Percentiles rank a stretch among this genome's conserved stretches.
Conservation (phyloP, 2,888 invertebrate species). For the Drosophila recens region DNA sequence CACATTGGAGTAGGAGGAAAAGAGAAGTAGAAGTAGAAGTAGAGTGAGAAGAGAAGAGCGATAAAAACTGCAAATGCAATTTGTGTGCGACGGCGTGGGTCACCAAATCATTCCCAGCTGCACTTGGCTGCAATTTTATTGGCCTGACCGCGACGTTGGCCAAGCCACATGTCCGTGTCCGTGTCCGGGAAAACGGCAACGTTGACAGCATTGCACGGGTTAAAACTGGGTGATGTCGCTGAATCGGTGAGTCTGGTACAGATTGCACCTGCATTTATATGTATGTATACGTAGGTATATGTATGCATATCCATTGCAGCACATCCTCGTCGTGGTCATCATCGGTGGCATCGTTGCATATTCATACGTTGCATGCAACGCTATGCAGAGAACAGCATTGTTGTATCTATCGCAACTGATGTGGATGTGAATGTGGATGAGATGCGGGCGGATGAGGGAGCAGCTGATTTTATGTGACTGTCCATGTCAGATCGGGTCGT, state of each 20-base stretch:
- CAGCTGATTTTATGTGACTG: constrained; percentile 74
- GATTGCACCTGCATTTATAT: constrained; percentile 68
- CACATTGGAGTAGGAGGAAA: constrained; percentile 32
- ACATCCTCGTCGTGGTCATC: constrained; percentile 61
- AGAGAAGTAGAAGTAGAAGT: background rate
- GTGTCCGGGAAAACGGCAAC: constrained; percentile 27
- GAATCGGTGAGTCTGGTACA: constrained; percentile 53
- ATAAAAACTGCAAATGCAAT: constrained; percentile 74
- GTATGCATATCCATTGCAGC: constrained; percentile 56
- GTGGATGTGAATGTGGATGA: background rate
- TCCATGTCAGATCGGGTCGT: constrained; percentile 60
- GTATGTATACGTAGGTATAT: too few species aligned
- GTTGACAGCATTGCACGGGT: constrained; percentile 48
- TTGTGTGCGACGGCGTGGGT: constrained; percentile 48
- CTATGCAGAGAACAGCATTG: constrained; percentile 48
- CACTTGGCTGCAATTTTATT: constrained; percentile 70
- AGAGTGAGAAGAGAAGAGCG: constrained; percentile 11
- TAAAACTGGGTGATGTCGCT: constrained; percentile 30
- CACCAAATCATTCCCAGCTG: constrained; percentile 68
- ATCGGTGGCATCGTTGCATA: constrained; percentile 69
- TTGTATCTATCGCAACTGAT: constrained; percentile 33
- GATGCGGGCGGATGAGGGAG: constrained; percentile 55
- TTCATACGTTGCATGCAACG: constrained; percentile 55
- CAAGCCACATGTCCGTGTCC: constrained; percentile 36
- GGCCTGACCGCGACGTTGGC: constrained; percentile 46